A percentile compares a stretch with the other conserved stretches of the same genome.
Evolutionary conservation across 1,140 invertebrate genomes (phyloP).

Genomic region (Tetramorium parvispinum): DNA sequence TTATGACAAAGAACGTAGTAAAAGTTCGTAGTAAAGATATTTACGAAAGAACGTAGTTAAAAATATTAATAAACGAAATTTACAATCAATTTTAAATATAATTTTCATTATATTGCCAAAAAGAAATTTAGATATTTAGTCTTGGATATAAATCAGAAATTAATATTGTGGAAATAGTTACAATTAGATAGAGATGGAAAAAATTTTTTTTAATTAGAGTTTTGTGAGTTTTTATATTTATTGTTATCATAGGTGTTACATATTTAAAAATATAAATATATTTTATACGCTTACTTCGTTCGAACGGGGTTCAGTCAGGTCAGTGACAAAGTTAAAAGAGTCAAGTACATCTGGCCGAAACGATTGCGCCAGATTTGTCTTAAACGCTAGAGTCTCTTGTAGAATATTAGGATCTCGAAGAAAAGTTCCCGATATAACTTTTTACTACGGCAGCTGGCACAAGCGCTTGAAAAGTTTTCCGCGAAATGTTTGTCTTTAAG

Average conservation of each 20-base stretch:
- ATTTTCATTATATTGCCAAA: not conserved
- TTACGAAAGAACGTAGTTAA: not conserved
- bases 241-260: too few species aligned
- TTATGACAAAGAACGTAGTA: not conserved
- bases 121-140: not conserved
- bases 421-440: conserved; percentile 49
- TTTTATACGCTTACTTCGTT: not conserved
- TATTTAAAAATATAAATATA: not conserved
- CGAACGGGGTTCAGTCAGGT: not conserved
- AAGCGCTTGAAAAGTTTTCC: conserved; percentile 20
- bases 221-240: not conserved
- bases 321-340: not conserved
- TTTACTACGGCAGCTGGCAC: conserved; percentile 42
- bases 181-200: not conserved
- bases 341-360: conserved; percentile 27
- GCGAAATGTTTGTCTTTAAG: conserved; percentile 51
- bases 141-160: not conserved
- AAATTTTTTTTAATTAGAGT: not conserved
- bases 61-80: not conserved
- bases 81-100: not conserved
- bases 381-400: conserved; percentile 41
- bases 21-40: not conserved
- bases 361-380: conserved; percentile 41
- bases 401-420: conserved; percentile 37
- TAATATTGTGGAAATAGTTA: not conserved